Base-by-base conservation (phyloP, 2,113 vertebrate genomes). In the Callopanchax toddi region DNA sequence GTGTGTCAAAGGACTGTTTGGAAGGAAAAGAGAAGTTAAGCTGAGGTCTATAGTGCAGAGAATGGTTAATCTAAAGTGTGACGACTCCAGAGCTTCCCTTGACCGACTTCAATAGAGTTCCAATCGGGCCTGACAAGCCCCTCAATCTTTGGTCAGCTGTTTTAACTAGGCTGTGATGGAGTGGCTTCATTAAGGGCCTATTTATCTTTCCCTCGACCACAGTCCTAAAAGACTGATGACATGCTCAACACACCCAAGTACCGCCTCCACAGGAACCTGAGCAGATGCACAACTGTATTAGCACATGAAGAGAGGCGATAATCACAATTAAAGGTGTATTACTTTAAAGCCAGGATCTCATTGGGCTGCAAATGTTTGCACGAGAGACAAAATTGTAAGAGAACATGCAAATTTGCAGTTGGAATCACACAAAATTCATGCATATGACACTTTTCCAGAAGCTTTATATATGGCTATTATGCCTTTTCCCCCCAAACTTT, bases 91-190 rank as follows among this genome's bases (percentile, higher is more conserved):
- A 71, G 69, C 74, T 81, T 77, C 81, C 69, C 82, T 63, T 22
- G 5, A 52, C 79, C 32, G 10, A 11, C 58, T 68, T 88, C 78
- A 90, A 86, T 76, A 36, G 74, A 26, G 67, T 73, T 84, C 69
- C 74, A 79, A 84, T 85, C 82, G 82, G 59, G 65, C 64, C 68
- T 60, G 78, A 83, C 89, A 85, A 43, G 61, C 71, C 60, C 68
- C 68, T 81, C 75, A 76, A 58, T 76, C 83, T 84, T 73, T 56
- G 60, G 78, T 87, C 84, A 89, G 82, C 71, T 82, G 71, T 74
- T 81, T 81, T 88, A 91, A 92, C 82, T 76, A 71, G 81, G 71
- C 69, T 53, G 80, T 91, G 91, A 92, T 91, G 86, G 88, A 91
- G 88, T 69, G 53, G 70, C 58, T 88, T 86, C 82, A 89, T 91